phyloP scores from a whole-genome alignment of 2,797 vertebrate genomes.

The Phrynocephalus forsythii region DNA sequence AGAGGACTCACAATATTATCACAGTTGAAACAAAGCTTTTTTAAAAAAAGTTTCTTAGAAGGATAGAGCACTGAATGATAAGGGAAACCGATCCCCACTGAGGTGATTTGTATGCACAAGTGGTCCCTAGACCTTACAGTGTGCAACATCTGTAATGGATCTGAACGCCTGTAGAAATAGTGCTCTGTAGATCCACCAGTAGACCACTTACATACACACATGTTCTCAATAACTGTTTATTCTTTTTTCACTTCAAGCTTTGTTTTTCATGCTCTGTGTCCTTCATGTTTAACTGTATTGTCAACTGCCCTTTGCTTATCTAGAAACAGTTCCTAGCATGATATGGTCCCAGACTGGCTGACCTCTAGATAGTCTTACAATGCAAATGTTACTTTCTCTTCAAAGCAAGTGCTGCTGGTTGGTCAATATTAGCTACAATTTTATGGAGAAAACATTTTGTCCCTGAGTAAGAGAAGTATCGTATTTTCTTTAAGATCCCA shows the following conservation, averaged over 20 bases:
- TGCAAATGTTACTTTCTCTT: not conserved
- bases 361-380: not conserved
- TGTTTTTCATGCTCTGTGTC: not conserved
- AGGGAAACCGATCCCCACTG: not conserved
- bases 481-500: no score
- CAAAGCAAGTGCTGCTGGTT: not conserved
- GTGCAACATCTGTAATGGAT: not conserved
- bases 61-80: not conserved
- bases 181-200: not conserved
- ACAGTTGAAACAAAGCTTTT: no score
- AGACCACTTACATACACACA: not conserved
- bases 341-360: not conserved
- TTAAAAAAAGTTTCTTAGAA: no score
- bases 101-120: not conserved
- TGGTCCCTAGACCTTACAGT: not conserved
- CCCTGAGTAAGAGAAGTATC: not conserved
- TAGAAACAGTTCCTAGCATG: not conserved
- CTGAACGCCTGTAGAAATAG: not conserved
- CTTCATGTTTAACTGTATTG: conserved; percentile 21
- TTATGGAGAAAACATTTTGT: not conserved
- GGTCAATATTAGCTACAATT: conserved; percentile 4
- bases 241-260: not conserved
- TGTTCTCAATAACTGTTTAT: not conserved
- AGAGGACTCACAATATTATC: no score
- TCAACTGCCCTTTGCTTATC: not conserved